These are phyloP conservation scores for Halictus rubicundus DNA, from an alignment of 1,140 invertebrate genomes.

Conservation along the genomic window DNA sequence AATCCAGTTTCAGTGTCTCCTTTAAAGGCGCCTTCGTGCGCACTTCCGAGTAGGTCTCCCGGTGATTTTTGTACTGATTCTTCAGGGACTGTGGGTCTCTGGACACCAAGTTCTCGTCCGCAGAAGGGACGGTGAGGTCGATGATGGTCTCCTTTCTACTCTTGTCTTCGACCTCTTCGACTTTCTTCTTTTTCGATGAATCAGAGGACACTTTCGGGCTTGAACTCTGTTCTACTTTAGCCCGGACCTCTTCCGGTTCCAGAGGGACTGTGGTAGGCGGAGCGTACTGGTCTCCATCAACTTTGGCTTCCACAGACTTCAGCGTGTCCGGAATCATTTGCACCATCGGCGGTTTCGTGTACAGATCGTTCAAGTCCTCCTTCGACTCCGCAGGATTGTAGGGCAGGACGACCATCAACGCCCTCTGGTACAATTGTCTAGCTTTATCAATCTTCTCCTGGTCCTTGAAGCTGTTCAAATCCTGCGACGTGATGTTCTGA, in stretches of 20 bases:
- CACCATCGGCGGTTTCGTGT: slow-evolving; percentile 81
- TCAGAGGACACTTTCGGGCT: slow-evolving; percentile 29
- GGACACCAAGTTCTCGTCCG: slow-evolving; percentile 37
- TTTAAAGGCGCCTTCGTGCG: slow-evolving; percentile 31
- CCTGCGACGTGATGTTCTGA: slow-evolving; percentile 82
- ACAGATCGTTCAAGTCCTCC: slow-evolving; percentile 79
- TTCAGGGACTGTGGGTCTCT: slow-evolving; percentile 26
- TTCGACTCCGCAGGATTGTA: slow-evolving; percentile 78
- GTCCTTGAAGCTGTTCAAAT: slow-evolving; percentile 75
- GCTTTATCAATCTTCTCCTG: slow-evolving; percentile 76
- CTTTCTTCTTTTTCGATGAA: slow-evolving; percentile 43
- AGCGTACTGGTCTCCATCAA: too few relatives aligned
- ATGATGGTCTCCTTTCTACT: not conserved
- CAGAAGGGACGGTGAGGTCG: slow-evolving; percentile 24
- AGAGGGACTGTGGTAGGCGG: too few relatives aligned
- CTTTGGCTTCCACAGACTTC: not conserved
- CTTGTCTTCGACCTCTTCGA: not conserved
- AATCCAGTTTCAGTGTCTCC: slow-evolving; percentile 41
- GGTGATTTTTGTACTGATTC: slow-evolving; percentile 61
- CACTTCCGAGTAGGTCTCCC: slow-evolving; percentile 60
- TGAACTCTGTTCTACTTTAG: too few relatives aligned
- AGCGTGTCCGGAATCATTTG: slow-evolving; percentile 74
- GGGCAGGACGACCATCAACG: slow-evolving; percentile 82
- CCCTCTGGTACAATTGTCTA: slow-evolving; percentile 79
- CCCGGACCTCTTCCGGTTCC: too few relatives aligned